Conservation (phyloP, 1,140 invertebrate genomes). For the Eufriesea mexicana region DNA sequence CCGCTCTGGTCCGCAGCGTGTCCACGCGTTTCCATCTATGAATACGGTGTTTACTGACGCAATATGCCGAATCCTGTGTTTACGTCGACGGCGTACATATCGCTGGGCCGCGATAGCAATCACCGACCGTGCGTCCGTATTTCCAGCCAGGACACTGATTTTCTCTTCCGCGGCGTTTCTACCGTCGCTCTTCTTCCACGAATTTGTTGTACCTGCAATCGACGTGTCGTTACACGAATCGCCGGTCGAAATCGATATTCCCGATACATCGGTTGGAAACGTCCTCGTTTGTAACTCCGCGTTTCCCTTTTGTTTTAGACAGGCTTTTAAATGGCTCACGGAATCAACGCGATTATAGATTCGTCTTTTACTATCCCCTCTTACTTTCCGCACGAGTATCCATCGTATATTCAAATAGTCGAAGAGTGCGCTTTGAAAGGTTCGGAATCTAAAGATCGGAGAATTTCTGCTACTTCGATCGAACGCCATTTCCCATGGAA, state of each 20-base stretch:
- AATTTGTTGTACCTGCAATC: background rate
- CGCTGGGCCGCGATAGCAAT: conserved; percentile 61
- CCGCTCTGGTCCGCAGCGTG: conserved; percentile 11
- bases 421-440: too few species aligned
- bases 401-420: too few species aligned
- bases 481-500: background rate
- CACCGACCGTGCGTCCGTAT: conserved; percentile 58
- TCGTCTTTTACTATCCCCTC: too few species aligned
- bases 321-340: too few species aligned
- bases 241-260: background rate
- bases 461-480: background rate
- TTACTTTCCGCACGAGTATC: too few species aligned
- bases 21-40: conserved; percentile 57
- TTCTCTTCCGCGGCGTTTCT: too few species aligned
- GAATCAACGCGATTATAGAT: too few species aligned
- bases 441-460: background rate
- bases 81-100: conserved; percentile 62
- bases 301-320: too few species aligned
- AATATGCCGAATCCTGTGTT: conserved; percentile 67
- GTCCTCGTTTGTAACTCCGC: too few species aligned
- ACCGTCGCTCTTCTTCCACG: background rate
- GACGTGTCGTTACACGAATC: too few species aligned
- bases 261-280: too few species aligned
- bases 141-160: conserved; percentile 18
- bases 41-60: conserved; percentile 63